Evolutionary conservation across 2,888 invertebrate species (phyloP).

Genomic region (Lycaena phlaeas): DNA sequence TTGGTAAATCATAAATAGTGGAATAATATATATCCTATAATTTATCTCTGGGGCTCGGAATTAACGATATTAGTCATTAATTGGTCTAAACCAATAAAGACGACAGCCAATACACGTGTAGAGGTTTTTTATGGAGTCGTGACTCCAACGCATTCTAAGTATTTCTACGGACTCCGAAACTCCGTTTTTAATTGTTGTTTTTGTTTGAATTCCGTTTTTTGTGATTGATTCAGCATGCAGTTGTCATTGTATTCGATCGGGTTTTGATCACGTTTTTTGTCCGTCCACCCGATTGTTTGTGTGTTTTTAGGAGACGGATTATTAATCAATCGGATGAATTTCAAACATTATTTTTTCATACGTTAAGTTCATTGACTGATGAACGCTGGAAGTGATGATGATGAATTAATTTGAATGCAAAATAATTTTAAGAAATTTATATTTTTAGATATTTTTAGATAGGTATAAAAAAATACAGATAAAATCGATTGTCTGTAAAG

Average conservation of each 20-base stretch:
- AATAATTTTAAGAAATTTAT: too few species aligned
- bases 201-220: constrained; percentile 70
- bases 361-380: too few species aligned
- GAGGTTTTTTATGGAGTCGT: constrained; percentile 31
- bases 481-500: too few species aligned
- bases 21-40: constrained; percentile 29
- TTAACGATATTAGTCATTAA: constrained; percentile 59
- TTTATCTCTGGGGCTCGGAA: constrained; percentile 50
- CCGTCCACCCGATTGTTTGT: constrained; percentile 57
- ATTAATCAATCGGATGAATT: constrained; percentile 4
- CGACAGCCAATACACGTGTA: constrained; percentile 63
- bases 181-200: constrained; percentile 67
- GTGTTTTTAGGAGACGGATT: constrained; percentile 43
- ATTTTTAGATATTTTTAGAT: too few species aligned
- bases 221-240: constrained; percentile 70
- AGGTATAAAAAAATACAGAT: too few species aligned
- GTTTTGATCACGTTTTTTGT: constrained; percentile 61
- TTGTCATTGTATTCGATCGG: constrained; percentile 69
- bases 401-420: too few species aligned
- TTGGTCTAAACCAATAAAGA: constrained; percentile 69
- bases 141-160: constrained; percentile 56
- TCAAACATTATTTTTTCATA: constrained; percentile 1
- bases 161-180: constrained; percentile 56
- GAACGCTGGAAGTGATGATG: too few species aligned
- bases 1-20: constrained; percentile 11